These are phyloP conservation scores for Saimiri boliviensis DNA, from an alignment of 2,113 vertebrate species.

Conservation along the genomic window DNA sequence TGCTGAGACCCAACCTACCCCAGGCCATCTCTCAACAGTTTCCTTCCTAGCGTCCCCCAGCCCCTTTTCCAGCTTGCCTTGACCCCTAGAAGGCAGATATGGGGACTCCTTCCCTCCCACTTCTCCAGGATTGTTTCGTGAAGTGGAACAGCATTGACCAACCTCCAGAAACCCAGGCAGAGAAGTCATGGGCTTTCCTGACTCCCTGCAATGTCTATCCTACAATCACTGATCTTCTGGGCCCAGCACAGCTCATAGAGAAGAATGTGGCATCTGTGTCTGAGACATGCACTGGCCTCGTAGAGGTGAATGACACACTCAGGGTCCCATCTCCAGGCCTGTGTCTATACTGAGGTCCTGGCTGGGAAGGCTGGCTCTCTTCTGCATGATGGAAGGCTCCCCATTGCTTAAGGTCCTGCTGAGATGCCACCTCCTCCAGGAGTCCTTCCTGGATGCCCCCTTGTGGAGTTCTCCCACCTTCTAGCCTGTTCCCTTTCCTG, in stretches of 20 bases:
- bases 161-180: not conserved
- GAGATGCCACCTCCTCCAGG: not conserved
- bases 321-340: not conserved
- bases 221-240: not conserved
- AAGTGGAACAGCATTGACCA: not conserved
- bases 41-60: not conserved
- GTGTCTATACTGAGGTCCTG: not conserved
- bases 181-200: not conserved
- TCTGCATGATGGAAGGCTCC: not conserved
- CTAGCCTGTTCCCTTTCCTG: not conserved
- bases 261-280: rapidly evolving
- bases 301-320: too few relatives aligned
- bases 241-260: not conserved
- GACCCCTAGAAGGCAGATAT: not conserved
- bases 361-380: not conserved
- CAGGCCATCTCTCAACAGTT: not conserved
- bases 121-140: not conserved
- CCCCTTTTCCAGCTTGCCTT: not conserved
- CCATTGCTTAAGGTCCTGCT: not conserved
- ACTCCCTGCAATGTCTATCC: not conserved
- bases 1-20: not conserved
- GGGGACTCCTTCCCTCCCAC: not conserved
- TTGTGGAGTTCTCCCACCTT: not conserved
- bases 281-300: not conserved
- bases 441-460: not conserved